These are phyloP conservation scores for Octodonta nipae DNA, from an alignment of 2,888 invertebrate species.

Conservation along the genomic window DNA sequence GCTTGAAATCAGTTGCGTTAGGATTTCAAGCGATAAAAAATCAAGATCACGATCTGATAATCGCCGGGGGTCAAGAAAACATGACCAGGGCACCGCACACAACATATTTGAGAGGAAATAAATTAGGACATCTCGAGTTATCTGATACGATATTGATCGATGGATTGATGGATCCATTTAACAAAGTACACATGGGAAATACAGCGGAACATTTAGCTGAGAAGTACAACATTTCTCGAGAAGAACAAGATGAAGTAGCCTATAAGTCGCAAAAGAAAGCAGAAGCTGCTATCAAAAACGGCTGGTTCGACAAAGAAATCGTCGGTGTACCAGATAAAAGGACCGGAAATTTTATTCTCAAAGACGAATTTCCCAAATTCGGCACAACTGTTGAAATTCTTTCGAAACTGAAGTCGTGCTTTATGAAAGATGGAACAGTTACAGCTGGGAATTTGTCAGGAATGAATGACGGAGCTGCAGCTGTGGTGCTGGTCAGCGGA, in stretches of 20 bases:
- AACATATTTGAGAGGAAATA: conserved; percentile 49
- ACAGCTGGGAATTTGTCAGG: conserved; percentile 65
- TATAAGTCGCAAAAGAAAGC: conserved; percentile 52
- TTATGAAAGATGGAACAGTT: conserved; percentile 50
- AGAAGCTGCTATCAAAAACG: conserved; percentile 45
- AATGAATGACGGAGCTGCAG: conserved; percentile 82
- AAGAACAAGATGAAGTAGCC: conserved; percentile 60
- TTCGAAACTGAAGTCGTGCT: conserved; percentile 49
- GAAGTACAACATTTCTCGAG: conserved; percentile 47
- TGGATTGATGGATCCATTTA: conserved; percentile 63
- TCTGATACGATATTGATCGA: conserved; percentile 54
- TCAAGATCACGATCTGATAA: conserved; percentile 52
- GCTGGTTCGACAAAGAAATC: conserved; percentile 58
- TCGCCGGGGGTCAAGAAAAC: conserved; percentile 72
- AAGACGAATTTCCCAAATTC: conserved; percentile 58
- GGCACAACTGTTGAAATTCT: conserved; percentile 48
- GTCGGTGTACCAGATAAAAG: conserved; percentile 45
- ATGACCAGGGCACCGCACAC: conserved; percentile 68
- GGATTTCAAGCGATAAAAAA: conserved; percentile 54
- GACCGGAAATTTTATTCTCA: too few relatives aligned
- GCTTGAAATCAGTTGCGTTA: conserved; percentile 59
- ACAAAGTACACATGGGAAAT: conserved; percentile 60
- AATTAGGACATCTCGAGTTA: conserved; percentile 51
- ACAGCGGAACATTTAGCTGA: conserved; percentile 69
- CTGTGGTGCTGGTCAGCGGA: conserved; percentile 57